phyloP scores from a whole-genome alignment of 2,113 vertebrate genomes.

The Phodopus roborovskii region DNA sequence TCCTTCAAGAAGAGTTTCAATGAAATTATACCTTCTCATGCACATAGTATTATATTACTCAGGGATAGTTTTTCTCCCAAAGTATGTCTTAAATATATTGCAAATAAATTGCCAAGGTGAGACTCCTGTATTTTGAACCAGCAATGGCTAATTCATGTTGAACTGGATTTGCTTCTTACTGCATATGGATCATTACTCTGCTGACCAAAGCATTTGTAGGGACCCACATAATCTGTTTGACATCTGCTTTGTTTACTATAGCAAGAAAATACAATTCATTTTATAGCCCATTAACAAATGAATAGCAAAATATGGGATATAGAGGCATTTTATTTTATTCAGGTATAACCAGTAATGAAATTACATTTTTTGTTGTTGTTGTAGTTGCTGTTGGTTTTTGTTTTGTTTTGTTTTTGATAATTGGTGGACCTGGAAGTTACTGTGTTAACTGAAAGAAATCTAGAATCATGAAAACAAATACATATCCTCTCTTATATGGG shows the following conservation, averaged over 20 bases:
- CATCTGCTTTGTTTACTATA: not conserved
- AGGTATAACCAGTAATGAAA: not conserved
- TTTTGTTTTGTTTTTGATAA: no score
- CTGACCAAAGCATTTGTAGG: not conserved
- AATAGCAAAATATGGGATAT: not conserved
- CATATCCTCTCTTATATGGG: not conserved
- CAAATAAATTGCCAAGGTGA: not conserved
- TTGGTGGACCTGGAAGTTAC: no score
- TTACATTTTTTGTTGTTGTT: no score
- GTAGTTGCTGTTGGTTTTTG: no score
- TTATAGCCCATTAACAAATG: no score
- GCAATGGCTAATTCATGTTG: not conserved
- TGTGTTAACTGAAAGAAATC: no score
- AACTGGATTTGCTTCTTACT: not conserved
- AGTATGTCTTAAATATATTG: not conserved
- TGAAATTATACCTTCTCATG: not conserved
- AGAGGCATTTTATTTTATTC: not conserved
- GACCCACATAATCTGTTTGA: not conserved
- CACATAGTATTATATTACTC: not conserved
- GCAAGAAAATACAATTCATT: not conserved
- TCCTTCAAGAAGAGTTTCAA: not conserved
- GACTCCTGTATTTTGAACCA: not conserved
- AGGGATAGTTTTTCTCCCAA: not conserved
- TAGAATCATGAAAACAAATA: no score
- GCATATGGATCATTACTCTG: not conserved